phyloP scores from a whole-genome alignment of 2,797 vertebrate genomes.

The Masticophis lateralis region DNA sequence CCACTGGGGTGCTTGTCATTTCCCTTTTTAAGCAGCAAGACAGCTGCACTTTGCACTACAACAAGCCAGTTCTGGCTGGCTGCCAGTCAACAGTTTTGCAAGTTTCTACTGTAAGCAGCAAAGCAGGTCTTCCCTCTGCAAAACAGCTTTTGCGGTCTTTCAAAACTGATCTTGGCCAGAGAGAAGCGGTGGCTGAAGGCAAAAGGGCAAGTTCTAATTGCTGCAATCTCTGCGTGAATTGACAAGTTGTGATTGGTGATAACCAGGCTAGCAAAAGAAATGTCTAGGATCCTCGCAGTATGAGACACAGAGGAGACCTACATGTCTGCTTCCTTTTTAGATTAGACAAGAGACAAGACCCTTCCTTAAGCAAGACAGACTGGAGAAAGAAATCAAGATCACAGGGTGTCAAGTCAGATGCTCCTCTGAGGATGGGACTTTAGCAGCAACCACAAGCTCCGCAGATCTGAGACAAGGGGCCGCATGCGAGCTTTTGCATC shows the following conservation, averaged over 20 bases:
- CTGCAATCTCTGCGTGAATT: conserved; percentile 34
- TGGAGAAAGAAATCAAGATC: not conserved
- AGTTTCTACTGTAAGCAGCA: conserved; percentile 36
- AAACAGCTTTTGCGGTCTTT: not conserved
- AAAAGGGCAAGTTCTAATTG: conserved; percentile 56
- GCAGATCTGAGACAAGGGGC: not conserved
- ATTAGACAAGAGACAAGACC: conserved; percentile 1
- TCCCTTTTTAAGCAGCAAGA: conserved; percentile 50
- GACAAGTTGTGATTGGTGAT: conserved; percentile 19
- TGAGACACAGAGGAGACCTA: not conserved
- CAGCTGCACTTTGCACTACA: conserved; percentile 38
- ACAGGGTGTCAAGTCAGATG: not conserved
- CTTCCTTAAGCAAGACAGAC: conserved; percentile 12
- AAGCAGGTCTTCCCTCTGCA: not conserved
- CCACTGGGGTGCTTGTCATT: conserved; percentile 42
- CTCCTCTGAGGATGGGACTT: too few species aligned
- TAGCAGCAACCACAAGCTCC: not conserved
- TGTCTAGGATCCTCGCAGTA: not conserved
- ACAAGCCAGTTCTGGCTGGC: conserved; percentile 29
- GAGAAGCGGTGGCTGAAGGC: conserved; percentile 14
- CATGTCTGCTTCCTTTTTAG: not conserved
- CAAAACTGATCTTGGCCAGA: not conserved
- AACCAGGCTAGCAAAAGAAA: not conserved
- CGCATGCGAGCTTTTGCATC: not conserved
- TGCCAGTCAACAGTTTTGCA: conserved; percentile 41